Percentiles rank a stretch among this genome's conserved stretches.
phyloP scores from a whole-genome alignment of 2,888 invertebrate genomes.

The Eumacrocentrus americanus region DNA sequence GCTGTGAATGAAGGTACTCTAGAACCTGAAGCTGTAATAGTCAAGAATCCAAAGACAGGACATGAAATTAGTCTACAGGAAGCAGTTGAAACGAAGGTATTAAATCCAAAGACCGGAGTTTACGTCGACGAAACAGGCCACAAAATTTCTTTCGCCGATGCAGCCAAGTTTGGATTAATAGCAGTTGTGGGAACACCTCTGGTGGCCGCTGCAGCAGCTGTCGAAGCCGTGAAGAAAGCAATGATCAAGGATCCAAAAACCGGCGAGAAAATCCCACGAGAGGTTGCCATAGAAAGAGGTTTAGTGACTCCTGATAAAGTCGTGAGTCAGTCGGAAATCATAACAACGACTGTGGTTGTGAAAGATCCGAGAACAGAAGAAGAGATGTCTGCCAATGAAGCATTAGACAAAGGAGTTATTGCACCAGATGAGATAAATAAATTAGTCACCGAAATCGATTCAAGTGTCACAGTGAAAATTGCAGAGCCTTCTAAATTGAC shows the following conservation, averaged over 20 bases:
- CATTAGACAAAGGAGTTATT: slow-evolving; percentile 66
- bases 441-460: slow-evolving; percentile 38
- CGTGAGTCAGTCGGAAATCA: slow-evolving; percentile 34
- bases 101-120: slow-evolving; percentile 74
- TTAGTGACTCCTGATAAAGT: slow-evolving; percentile 63
- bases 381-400: slow-evolving; percentile 67
- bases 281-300: slow-evolving; percentile 80
- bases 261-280: slow-evolving; percentile 79
- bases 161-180: slow-evolving; percentile 78
- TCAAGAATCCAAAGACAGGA: slow-evolving; percentile 74
- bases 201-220: slow-evolving; percentile 72
- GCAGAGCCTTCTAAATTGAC: neutral
- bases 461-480: slow-evolving; percentile 27
- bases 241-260: slow-evolving; percentile 81
- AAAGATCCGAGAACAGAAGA: slow-evolving; percentile 62
- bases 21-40: slow-evolving; percentile 71
- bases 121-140: slow-evolving; percentile 72
- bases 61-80: slow-evolving; percentile 73
- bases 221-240: slow-evolving; percentile 68
- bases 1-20: slow-evolving; percentile 80
- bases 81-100: slow-evolving; percentile 77
- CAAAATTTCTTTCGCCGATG: slow-evolving; percentile 73
- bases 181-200: slow-evolving; percentile 78
- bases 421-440: slow-evolving; percentile 63
- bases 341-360: slow-evolving; percentile 33